phyloP scores from a whole-genome alignment of 92 coral and sea anemone species.

The Porites rus region DNA sequence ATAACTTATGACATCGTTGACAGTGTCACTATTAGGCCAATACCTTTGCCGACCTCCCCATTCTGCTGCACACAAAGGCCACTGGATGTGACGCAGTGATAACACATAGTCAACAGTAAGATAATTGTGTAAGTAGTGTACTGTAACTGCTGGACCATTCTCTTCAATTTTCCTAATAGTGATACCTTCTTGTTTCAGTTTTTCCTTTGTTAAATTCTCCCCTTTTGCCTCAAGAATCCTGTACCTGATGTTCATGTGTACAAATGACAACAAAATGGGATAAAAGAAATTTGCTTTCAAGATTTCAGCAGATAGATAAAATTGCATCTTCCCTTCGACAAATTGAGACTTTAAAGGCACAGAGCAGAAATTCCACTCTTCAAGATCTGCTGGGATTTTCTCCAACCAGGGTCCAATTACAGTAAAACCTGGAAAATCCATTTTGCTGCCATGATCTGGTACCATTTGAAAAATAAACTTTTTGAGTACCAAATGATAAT shows the following conservation, averaged over 20 bases:
- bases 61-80: slow-evolving; percentile 27
- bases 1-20: slow-evolving; percentile 6
- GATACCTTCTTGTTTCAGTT: slow-evolving; percentile 20
- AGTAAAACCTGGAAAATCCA: slow-evolving; percentile 43
- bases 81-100: slow-evolving; percentile 32
- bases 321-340: background rate
- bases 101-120: slow-evolving; percentile 44
- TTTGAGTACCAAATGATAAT: slow-evolving; percentile 38
- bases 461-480: slow-evolving; percentile 37
- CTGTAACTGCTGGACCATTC: slow-evolving; percentile 46
- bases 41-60: slow-evolving; percentile 33
- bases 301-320: slow-evolving; percentile 11
- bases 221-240: slow-evolving; percentile 14
- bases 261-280: slow-evolving; percentile 16
- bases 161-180: slow-evolving; percentile 30
- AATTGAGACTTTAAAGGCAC: background rate
- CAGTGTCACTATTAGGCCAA: slow-evolving; percentile 30
- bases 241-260: background rate
- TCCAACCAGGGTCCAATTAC: slow-evolving; percentile 47
- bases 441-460: slow-evolving; percentile 20
- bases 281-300: slow-evolving; percentile 11
- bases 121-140: slow-evolving; percentile 17
- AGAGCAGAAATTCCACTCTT: slow-evolving; percentile 32
- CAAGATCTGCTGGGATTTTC: slow-evolving; percentile 22
- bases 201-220: slow-evolving; percentile 3